Base-by-base conservation (phyloP, 2,888 invertebrate genomes). In the Clunio marinus region DNA sequence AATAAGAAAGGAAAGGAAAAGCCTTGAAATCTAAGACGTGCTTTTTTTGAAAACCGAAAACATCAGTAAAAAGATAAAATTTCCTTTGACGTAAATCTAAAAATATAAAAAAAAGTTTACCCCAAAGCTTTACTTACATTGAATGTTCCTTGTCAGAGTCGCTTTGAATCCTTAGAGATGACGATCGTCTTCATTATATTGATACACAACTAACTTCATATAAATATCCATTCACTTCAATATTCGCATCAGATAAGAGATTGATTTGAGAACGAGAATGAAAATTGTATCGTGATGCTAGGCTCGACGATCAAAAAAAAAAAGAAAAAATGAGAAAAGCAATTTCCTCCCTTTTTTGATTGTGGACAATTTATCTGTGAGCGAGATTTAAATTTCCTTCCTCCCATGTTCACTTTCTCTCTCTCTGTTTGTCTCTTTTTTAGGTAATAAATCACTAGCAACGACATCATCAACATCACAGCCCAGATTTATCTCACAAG, bases 401-500 rank as follows among this genome's bases (percentile, higher is more conserved):
- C 20, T 17, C 25, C 2, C n/a, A 37, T 37, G 51, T 22, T 51
- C 51, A 51, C 51, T 51, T 51, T 13, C 22, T 13, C 27, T 51
- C 25, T 41, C 27, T 41, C 25, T 45, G 4, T 55, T 35, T 51
- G n/a, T 67, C 2, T 28, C 22, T 22, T 41, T 20, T 65, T 65
- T 41, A 68, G 68, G 68, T 58, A 58, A 57, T 58, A 68, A 68
- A 68, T 68, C 68, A 68, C 58, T 57, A 67, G 68, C 69, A 72
- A 76, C 76, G 46, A 72, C 74, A 63, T 70, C 74, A 70, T 69
- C 75, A 72, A 71, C 75, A 51, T 74, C 72, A 67, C 67, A 74
- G 24, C 89, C 90, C 0, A 81, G 87, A 72, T 90, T 91, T 76
- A 76, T 88, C 60, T 88, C 89, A 1, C 81, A 87, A 24, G 88